Conservation (phyloP, 2,797 vertebrate genomes). For the Mormyrus hasselquistii region DNA sequence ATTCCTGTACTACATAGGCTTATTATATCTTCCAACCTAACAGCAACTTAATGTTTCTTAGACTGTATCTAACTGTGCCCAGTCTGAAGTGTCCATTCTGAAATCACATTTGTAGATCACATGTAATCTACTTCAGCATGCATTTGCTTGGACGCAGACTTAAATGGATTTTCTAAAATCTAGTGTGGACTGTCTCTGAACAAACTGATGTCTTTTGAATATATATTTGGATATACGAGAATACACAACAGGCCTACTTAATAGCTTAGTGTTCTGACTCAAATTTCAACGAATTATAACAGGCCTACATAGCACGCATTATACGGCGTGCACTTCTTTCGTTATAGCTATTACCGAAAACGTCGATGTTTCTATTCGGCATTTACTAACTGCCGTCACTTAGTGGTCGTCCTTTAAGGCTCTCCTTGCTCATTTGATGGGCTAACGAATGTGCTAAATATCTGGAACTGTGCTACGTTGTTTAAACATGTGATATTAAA, state of each 20-base stretch:
- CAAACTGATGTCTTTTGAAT: neutral
- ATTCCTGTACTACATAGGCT: neutral
- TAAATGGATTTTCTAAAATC: constrained; percentile 4
- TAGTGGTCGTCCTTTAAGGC: neutral
- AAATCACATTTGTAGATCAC: neutral
- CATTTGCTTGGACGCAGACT: neutral
- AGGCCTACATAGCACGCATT: neutral
- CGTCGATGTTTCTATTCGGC: neutral
- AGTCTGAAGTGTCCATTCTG: neutral
- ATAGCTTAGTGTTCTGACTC: neutral
- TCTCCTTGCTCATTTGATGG: neutral
- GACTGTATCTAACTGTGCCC: neutral
- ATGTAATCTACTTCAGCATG: neutral
- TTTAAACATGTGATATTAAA: neutral
- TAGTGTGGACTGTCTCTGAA: neutral
- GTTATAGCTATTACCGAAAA: neutral
- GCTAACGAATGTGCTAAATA: neutral
- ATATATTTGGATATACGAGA: neutral
- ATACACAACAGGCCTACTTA: neutral
- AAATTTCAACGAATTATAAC: neutral
- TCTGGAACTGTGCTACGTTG: neutral
- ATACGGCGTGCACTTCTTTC: neutral
- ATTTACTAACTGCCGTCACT: neutral
- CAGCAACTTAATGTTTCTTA: neutral
- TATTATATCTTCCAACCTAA: neutral